These are phyloP conservation scores for Amphibalanus amphitrite DNA, from an alignment of 1,140 invertebrate species.

Conservation along the genomic window DNA sequence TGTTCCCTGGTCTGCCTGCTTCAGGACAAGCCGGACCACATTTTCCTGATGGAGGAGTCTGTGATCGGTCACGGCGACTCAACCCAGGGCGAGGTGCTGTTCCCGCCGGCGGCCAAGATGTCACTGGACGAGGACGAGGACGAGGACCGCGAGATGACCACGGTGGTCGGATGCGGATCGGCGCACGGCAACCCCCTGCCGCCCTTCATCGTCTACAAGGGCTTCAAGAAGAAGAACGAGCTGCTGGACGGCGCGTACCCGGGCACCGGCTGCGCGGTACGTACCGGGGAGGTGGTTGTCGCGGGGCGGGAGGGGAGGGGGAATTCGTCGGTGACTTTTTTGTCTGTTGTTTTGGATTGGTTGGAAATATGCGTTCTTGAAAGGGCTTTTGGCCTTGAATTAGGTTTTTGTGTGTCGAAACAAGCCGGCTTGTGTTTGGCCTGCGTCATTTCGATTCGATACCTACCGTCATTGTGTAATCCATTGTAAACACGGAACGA, in stretches of 20 bases:
- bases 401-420: no score
- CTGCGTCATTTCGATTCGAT: no score
- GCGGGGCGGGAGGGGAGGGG: no score
- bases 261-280: not conserved
- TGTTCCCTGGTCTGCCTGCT: no score
- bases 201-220: constrained; percentile 3
- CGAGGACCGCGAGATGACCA: constrained; percentile 5
- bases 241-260: constrained; percentile 2
- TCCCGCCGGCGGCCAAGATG: constrained; percentile 3
- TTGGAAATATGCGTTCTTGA: no score
- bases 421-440: no score
- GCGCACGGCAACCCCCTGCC: constrained; percentile 3
- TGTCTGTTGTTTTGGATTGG: no score
- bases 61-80: constrained; percentile 3
- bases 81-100: constrained; percentile 3
- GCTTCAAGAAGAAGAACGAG: constrained; percentile 5
- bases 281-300: no score
- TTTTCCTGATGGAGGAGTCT: constrained; percentile 3
- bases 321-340: no score
- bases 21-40: constrained; percentile 5
- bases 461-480: no score
- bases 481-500: no score
- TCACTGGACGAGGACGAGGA: constrained; percentile 2
- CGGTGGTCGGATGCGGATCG: not conserved
- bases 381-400: no score